Percentiles rank a stretch among this genome's conserved stretches.
Evolutionary conservation across 2,113 vertebrate genomes (phyloP).

Genomic region (Deroptyus accipitrinus): DNA sequence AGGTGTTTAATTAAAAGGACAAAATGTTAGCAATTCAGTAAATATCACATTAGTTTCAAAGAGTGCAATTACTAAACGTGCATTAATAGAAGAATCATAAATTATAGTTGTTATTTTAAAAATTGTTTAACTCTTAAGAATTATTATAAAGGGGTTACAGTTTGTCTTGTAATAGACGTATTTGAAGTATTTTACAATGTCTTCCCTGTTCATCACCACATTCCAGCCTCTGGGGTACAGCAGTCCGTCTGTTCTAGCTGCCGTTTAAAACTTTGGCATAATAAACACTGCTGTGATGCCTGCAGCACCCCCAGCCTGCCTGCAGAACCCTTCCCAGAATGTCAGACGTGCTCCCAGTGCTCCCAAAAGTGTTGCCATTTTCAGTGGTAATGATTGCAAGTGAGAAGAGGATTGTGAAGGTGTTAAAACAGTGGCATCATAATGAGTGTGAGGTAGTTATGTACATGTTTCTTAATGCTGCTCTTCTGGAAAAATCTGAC

Average conservation of each 20-base stretch:
- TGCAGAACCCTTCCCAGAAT: not conserved
- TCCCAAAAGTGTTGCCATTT: not conserved
- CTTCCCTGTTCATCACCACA: not conserved
- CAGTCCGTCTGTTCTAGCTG: not conserved
- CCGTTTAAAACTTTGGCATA: not conserved
- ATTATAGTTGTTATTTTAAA: constrained; percentile 43
- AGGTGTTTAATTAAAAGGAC: constrained; percentile 52
- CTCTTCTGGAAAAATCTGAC: not conserved
- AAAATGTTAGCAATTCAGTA: constrained; percentile 50
- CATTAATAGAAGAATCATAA: constrained; percentile 33
- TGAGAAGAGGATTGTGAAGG: not conserved
- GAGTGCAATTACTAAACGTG: constrained; percentile 14
- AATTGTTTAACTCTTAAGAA: constrained; percentile 19
- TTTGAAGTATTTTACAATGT: not conserved
- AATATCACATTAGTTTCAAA: constrained; percentile 55
- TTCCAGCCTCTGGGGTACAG: not conserved
- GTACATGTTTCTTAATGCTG: not conserved
- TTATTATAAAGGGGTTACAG: not conserved
- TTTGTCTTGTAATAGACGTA: not conserved
- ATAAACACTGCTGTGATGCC: not conserved
- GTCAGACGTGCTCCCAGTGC: rapidly evolving
- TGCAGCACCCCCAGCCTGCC: not conserved
- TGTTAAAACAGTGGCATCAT: not conserved
- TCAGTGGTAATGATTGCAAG: not conserved
- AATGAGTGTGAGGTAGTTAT: not conserved